phyloP scores from a whole-genome alignment of 2,797 vertebrate genomes.

The Gymnothorax reevesii region DNA sequence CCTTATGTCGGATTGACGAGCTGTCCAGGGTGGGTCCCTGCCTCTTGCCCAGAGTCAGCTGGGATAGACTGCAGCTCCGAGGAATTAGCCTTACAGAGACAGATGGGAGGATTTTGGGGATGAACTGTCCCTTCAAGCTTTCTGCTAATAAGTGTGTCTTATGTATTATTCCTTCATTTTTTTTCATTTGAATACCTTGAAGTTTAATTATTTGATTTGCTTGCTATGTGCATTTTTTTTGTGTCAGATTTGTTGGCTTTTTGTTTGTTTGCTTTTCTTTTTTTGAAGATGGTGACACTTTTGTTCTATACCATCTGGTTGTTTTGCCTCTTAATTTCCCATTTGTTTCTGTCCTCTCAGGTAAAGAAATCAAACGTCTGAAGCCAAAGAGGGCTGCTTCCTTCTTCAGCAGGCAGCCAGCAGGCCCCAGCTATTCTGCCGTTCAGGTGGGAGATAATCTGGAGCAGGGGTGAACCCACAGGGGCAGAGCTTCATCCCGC shows the following conservation, averaged over 20 bases:
- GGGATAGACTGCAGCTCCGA: too few relatives aligned
- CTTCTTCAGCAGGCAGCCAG: slow-evolving; percentile 82
- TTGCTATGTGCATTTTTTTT: not conserved
- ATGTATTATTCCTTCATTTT: not conserved
- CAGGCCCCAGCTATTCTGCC: slow-evolving; percentile 71
- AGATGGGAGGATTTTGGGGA: too few relatives aligned
- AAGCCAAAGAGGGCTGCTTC: slow-evolving; percentile 86
- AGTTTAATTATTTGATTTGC: not conserved
- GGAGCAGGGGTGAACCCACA: slow-evolving; percentile 76
- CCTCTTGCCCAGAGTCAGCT: too few relatives aligned
- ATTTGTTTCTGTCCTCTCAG: slow-evolving; percentile 59
- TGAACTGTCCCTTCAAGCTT: too few relatives aligned
- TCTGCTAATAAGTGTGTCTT: not conserved
- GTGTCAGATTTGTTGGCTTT: not conserved
- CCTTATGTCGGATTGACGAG: too few relatives aligned
- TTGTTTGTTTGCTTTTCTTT: not conserved
- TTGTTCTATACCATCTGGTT: not conserved
- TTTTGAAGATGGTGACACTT: not conserved
- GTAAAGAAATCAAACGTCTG: slow-evolving; percentile 86
- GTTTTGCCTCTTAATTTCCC: not conserved
- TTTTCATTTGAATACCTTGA: not conserved
- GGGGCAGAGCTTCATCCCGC: slow-evolving; percentile 20
- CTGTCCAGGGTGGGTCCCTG: too few relatives aligned
- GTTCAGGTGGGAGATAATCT: slow-evolving; percentile 78
- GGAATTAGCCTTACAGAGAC: not conserved